A percentile compares a stretch with the other conserved stretches of the same genome.
Conservation (phyloP, 2,888 invertebrate genomes). For the Orthosia incerta region DNA sequence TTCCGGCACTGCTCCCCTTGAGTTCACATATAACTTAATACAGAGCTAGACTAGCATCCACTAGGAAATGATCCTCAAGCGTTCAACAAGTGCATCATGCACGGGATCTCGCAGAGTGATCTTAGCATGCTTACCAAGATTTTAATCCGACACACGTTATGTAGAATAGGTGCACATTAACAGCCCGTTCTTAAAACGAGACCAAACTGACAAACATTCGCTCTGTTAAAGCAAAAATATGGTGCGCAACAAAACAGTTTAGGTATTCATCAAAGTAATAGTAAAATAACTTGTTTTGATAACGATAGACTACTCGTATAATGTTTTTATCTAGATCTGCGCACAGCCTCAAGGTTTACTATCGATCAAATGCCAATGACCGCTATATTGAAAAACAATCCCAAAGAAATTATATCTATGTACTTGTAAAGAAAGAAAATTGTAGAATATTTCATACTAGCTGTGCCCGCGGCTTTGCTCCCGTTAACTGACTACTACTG, state of each 20-base stretch:
- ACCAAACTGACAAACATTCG: neutral
- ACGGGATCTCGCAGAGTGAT: too few species aligned
- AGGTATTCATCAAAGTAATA: neutral
- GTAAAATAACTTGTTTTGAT: neutral
- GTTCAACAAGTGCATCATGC: neutral
- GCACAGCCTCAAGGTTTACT: neutral
- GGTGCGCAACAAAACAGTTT: neutral
- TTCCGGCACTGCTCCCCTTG: slow-evolving; percentile 59
- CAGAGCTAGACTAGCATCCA: slow-evolving; percentile 33
- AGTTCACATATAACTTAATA: slow-evolving; percentile 41
- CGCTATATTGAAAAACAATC: neutral
- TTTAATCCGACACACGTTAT: neutral
- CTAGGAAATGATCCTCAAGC: slow-evolving; percentile 12
- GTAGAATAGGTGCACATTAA: neutral
- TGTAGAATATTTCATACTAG: neutral
- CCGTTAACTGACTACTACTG: too few species aligned
- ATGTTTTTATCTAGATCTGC: neutral
- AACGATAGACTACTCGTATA: neutral
- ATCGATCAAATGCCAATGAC: neutral
- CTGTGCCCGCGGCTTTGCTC: too few species aligned
- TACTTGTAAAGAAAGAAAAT: neutral
- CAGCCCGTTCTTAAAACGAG: neutral
- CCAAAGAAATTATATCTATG: neutral
- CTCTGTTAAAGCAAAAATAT: neutral
- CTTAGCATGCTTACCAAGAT: neutral